A percentile compares a stretch with the other conserved stretches of the same genome.
phyloP scores from a whole-genome alignment of 2,888 invertebrate genomes.

The Limenitis camilla region DNA sequence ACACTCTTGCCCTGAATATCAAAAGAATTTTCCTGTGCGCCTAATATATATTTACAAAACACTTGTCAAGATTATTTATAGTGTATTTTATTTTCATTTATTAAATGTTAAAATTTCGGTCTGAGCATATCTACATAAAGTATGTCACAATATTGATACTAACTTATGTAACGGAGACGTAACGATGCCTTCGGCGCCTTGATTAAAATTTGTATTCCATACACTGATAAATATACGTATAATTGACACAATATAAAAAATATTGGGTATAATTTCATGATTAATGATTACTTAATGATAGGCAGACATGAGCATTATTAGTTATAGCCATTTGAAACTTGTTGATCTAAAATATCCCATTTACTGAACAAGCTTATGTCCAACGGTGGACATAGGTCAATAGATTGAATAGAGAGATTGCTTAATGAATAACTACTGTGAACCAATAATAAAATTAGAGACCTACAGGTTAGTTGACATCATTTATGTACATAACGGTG shows the following conservation, averaged over 20 bases:
- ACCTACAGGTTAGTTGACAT: constrained; percentile 6
- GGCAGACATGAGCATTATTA: too few relatives aligned
- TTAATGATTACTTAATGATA: background rate
- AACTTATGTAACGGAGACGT: constrained; percentile 3
- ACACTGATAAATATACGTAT: background rate
- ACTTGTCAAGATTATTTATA: background rate
- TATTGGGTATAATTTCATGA: background rate
- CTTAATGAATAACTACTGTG: too few relatives aligned
- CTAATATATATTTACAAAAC: background rate
- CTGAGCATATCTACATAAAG: background rate
- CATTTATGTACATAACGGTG: constrained; percentile 17
- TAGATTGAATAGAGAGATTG: too few relatives aligned
- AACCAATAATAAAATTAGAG: background rate
- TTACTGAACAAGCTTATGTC: too few relatives aligned
- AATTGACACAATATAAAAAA: background rate
- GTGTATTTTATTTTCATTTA: background rate
- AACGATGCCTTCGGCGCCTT: background rate
- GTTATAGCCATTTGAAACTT: too few relatives aligned
- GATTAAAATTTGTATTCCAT: background rate
- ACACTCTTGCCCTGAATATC: constrained; percentile 19
- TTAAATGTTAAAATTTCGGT: background rate
- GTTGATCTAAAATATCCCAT: too few relatives aligned
- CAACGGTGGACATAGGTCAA: too few relatives aligned
- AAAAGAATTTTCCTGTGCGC: constrained; percentile 6
- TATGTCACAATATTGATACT: constrained; percentile 1